Evolutionary conservation across 1,140 invertebrate species (phyloP).

Genomic region (Nasonia longicornis): DNA sequence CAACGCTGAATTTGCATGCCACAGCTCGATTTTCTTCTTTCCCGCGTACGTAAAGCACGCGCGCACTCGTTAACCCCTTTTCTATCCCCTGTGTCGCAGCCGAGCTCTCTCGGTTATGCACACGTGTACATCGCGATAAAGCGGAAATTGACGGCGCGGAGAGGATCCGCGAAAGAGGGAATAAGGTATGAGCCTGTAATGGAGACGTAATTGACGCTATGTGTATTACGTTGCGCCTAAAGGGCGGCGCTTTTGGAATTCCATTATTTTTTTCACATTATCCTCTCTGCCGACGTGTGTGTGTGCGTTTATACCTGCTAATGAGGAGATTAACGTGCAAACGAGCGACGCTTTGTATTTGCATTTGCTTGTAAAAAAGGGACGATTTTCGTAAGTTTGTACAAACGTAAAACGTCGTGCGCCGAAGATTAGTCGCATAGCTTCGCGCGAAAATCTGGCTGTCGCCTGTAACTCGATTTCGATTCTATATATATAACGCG

Average conservation of each 20-base stretch:
- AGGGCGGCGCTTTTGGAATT: background rate
- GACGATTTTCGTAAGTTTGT: background rate
- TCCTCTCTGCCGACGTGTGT: background rate
- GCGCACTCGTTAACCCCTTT: conserved; percentile 19
- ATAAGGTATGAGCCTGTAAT: conserved; percentile 25
- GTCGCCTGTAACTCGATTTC: background rate
- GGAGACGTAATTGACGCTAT: conserved; percentile 23
- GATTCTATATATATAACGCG: background rate
- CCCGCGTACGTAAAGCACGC: background rate
- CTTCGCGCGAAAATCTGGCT: background rate
- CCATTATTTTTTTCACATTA: background rate
- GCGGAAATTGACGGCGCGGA: conserved; percentile 30
- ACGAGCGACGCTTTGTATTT: background rate
- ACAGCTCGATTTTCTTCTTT: conserved; percentile 40
- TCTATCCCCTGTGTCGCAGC: background rate
- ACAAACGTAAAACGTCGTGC: background rate
- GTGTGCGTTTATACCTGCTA: background rate
- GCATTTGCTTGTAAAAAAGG: background rate
- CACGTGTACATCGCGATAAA: conserved; percentile 13
- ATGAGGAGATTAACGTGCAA: background rate
- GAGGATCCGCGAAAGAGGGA: conserved; percentile 34
- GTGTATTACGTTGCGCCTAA: background rate
- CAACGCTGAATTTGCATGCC: conserved; percentile 24
- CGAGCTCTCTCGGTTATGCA: background rate
- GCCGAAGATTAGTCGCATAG: background rate